Base-by-base conservation (phyloP, 2,113 vertebrate genomes). In the Coptodon rendalli region DNA sequence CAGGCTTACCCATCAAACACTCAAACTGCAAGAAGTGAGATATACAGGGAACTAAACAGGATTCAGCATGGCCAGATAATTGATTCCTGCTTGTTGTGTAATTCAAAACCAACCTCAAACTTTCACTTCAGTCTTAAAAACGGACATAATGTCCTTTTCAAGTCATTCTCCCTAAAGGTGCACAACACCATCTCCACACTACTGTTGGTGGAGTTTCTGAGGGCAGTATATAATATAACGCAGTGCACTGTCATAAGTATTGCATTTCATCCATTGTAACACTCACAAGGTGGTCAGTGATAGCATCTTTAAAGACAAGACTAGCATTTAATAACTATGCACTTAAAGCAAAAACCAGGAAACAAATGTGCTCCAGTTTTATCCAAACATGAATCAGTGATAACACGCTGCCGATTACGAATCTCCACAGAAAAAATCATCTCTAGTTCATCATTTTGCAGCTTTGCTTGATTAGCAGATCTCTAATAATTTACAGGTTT, bases 1-100 rank as follows among this genome's bases (percentile, higher is more conserved):
- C 68, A 86, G 56, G 84, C 57, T 82, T 9, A 73, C 50, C 79
- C 89, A 87, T 31, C 56, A 82, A 88, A 84, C 85, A 59, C 48
- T 88, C 52, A 73, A 34, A 82, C 81, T 83, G 43, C 53, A 71
- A 82, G 16, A 86, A 76, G 80, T 50, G 57, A 6, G 40, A 90
- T 50, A 22, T 83, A 76, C 43, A 78, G 38, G 45, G 48, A 56
- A 71, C 53, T n/a, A 3, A 91, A 79, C 16, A 31, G 24, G 43
- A 48, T 11, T 2, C 16, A 3, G 24, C 43, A 1, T 1, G 9
- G 40, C 43, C 71, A 48, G 24, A 76, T 48, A 19, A 29, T 50
- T 19, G 24, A 48, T 27, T 76, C 43, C 40, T 48, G 43, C 16
- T 9, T 29, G 24, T 76, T 76, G 71, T 76, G 43, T 50, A 76